Base-by-base conservation (phyloP, 1,140 invertebrate species). In the Agrilus planipennis region DNA sequence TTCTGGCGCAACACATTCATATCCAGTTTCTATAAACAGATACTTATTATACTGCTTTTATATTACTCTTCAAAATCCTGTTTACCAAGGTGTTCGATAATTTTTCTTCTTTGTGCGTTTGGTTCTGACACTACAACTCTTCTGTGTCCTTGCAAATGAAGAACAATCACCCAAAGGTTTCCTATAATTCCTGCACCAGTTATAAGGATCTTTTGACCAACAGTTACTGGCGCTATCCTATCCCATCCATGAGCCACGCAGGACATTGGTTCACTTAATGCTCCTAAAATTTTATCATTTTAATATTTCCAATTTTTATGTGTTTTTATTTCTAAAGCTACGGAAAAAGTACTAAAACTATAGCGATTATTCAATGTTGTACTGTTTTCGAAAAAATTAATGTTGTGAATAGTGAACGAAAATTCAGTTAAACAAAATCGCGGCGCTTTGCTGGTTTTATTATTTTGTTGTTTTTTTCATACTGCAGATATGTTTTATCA, bases 131-230 rank as follows among this genome's bases (percentile, higher is more conserved):
- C 61, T 0, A 71, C 78, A 0, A 81, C 76, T 2, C 73, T 73
- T 22, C 72, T 65, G 46, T 79, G 74, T 0, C 80, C 79, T 28
- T 75, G 72, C 1, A 75, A 60, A 54, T 83, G 78, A 2, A 82
- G 59, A 0, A 74, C 51, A 9, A 64, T 70, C 0, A 71, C 51
- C 77, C 78, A 83, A 2, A 83, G 56, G 42, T 79, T 73, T 50
- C 79, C 79, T 48, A 83, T 81, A 30, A 81, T 81, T 4, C 79
- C 79, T 19, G 78, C 76, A 2, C 79, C 79, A 2, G 71, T 67
- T 0, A 83, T 59, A 1, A 81, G 61, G n/a, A 81, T 71, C 32
- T 65, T 72, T 2, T 61, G 48, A 3, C 77, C 77, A 11, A 80
- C 62, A 2, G 63, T 47, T 11, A 81, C 61, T 1, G 74, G 73